Evolutionary conservation across 2,888 invertebrate species (phyloP), one percentile per base, ranked within the genome.

Genomic region (Gryllus longicercus): DNA sequence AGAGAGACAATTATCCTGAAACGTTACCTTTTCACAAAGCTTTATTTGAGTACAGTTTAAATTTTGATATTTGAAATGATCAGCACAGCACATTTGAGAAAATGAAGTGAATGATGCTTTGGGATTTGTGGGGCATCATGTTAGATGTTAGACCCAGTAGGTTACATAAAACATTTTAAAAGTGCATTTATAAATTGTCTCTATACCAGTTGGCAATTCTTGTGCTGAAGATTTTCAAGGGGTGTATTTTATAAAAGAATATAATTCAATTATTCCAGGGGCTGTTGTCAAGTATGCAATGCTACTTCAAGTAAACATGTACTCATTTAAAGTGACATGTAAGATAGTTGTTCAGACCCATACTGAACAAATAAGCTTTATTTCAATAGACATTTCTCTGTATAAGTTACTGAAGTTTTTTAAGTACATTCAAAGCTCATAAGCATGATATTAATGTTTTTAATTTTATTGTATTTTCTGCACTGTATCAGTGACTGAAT

Each of bases 61-160:
- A 63, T 63, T 63, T 63, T 63, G 63, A 63, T 63, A 63, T 63
- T 63, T 63, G n/a, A 63, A 14, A 63, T 18, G n/a, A 63, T 14
- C 14, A 63, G 14, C 63, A 63, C 16, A 63, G 14, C 63, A 63
- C 38, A 38, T 38, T 63, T 63, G 63, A 63, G 16, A 63, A 63
- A 63, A n/a, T 18, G n/a, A n/a, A 63, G n/a, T 18, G 16, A 14
- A 63, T n/a, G n/a, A 63, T 63, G n/a, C 63, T 63, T 18, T 63
- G 63, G 63, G 63, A 63, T 63, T 63, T 63, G 63, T 63, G 63
- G 63, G 63, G 63, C 63, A 63, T 63, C 63, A 18, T n/a, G 14
- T 63, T 63, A 63, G 63, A n/a, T 63, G 63, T 63, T 63, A 63
- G 63, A 63, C 63, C 63, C 63, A 63, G 63, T 63, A 63, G 63